Evolutionary conservation across 2,113 vertebrate genomes (phyloP).

Genomic region (Ceuthmochares aereus): DNA sequence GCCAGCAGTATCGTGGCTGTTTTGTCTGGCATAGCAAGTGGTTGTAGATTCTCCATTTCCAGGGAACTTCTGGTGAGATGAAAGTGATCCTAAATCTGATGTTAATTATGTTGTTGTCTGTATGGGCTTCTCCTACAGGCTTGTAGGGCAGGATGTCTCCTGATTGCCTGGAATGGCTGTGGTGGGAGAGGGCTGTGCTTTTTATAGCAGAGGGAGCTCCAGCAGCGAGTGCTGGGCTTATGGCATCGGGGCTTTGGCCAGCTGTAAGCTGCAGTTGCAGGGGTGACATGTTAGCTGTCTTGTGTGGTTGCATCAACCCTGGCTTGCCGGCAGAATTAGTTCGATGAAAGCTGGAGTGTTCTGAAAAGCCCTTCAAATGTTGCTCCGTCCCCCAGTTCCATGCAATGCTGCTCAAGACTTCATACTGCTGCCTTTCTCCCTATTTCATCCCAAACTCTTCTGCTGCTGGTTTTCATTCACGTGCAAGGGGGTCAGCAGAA

Average conservation of each 20-base stretch:
- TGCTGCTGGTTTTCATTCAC: not conserved
- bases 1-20: not conserved
- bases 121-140: not conserved
- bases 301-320: not conserved
- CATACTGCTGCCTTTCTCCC: not conserved
- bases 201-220: not conserved
- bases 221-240: fast-evolving
- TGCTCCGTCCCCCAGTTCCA: not conserved
- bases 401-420: not conserved
- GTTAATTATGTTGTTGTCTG: not conserved
- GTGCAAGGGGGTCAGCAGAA: fast-evolving
- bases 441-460: not conserved
- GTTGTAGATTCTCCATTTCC: not conserved
- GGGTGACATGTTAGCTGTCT: conserved; percentile 44
- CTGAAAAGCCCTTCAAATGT: conserved; percentile 22
- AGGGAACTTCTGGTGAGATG: not conserved
- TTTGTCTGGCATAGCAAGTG: not conserved
- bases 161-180: not conserved
- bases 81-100: not conserved
- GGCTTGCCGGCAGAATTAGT: conserved; percentile 25
- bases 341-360: conserved; percentile 16
- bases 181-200: not conserved
- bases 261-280: not conserved
- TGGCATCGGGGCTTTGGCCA: not conserved
- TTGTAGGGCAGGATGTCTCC: not conserved